phyloP scores from a whole-genome alignment of 1,140 invertebrate genomes.

The Pseudomyrmex flavicornis region DNA sequence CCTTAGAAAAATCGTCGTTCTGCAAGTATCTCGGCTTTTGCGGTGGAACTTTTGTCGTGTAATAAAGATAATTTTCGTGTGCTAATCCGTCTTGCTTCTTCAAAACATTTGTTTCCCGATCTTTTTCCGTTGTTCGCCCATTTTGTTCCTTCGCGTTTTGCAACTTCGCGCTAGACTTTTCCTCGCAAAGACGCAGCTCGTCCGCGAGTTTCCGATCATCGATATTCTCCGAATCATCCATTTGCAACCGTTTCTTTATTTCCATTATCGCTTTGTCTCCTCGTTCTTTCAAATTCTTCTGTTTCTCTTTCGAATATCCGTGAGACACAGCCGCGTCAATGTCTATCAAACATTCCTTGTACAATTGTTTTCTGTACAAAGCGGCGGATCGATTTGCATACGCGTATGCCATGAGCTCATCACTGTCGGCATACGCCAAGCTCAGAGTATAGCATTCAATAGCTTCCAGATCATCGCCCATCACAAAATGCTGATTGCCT shows the following conservation, averaged over 20 bases:
- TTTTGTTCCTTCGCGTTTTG: constrained; percentile 5
- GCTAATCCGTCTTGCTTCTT: constrained; percentile 5
- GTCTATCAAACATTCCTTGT: constrained; percentile 83
- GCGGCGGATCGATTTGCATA: constrained; percentile 85
- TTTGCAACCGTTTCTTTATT: constrained; percentile 73
- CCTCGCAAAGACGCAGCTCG: neutral
- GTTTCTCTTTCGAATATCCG: constrained; percentile 82
- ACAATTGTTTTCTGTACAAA: constrained; percentile 82
- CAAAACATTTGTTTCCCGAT: constrained; percentile 29
- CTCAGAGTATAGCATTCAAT: constrained; percentile 83
- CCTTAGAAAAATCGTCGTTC: constrained; percentile 72
- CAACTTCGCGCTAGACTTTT: neutral
- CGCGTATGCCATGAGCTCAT: constrained; percentile 80
- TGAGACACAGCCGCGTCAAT: constrained; percentile 81
- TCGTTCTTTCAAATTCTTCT: constrained; percentile 79
- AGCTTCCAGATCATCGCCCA: constrained; percentile 81
- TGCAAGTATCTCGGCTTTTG: constrained; percentile 75
- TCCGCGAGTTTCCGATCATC: constrained; percentile 25
- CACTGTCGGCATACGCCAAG: constrained; percentile 79
- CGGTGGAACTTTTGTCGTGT: neutral
- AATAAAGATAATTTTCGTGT: constrained; percentile 20
- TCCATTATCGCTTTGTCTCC: constrained; percentile 77
- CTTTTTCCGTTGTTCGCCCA: neutral
- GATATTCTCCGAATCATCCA: constrained; percentile 20
- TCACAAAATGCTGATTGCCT: constrained; percentile 83